Evolutionary conservation across 2,113 vertebrate species (phyloP).

Genomic region (Rhea pennata): DNA sequence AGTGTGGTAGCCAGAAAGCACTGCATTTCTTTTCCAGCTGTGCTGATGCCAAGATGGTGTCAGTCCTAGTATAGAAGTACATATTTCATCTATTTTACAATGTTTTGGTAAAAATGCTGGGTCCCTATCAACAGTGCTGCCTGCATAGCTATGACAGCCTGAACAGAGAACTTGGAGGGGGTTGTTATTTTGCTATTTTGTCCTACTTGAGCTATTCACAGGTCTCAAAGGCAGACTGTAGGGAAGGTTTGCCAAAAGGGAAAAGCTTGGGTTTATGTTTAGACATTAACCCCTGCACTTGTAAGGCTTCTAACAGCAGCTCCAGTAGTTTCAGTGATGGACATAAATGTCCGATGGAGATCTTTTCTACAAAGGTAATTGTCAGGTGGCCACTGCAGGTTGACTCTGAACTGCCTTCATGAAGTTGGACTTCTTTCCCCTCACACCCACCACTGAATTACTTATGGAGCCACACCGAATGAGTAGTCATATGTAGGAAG

Average conservation of each 20-base stretch:
- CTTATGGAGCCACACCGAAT: rapidly evolving
- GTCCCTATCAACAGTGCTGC: not conserved
- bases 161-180: not conserved
- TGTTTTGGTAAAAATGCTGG: not conserved
- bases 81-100: not conserved
- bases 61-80: not conserved
- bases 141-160: rapidly evolving
- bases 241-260: not conserved
- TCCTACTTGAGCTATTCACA: not conserved
- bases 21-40: not conserved
- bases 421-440: not conserved
- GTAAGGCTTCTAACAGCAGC: not conserved
- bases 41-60: not conserved
- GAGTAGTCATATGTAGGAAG: rapidly evolving
- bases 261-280: not conserved
- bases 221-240: not conserved
- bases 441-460: not conserved
- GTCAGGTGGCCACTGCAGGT: not conserved
- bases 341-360: not conserved
- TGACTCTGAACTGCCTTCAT: rapidly evolving
- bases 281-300: not conserved
- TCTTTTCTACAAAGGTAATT: not conserved
- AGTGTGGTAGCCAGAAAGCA: not conserved
- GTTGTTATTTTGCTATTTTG: not conserved
- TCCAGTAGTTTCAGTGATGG: not conserved